Percentiles rank a stretch among this genome's conserved stretches.
Conservation (phyloP, 2,113 vertebrate species). For the Tetrax tetrax region DNA sequence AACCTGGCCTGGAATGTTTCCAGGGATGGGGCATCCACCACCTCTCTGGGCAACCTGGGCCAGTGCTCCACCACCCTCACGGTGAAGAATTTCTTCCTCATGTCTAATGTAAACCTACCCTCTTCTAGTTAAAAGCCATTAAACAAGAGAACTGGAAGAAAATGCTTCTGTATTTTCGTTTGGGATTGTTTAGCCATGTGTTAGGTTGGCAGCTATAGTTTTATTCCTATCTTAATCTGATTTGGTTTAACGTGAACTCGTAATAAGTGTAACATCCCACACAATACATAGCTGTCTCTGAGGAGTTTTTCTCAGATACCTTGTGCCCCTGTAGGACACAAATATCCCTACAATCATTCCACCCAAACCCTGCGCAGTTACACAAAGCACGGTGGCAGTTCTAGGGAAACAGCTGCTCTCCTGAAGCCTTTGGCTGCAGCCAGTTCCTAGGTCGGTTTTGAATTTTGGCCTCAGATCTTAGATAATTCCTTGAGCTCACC, state of each 20-base stretch:
- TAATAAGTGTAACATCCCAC: background rate
- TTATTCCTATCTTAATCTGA: background rate
- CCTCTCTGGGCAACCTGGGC: too few species aligned
- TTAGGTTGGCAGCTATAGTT: background rate
- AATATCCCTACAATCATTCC: background rate
- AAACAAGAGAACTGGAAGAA: background rate
- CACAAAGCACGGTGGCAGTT: background rate
- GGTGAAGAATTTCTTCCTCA: too few species aligned
- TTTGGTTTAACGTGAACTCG: background rate
- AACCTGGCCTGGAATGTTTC: too few species aligned
- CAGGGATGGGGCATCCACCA: too few species aligned
- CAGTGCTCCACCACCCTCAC: too few species aligned
- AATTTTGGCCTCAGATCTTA: background rate
- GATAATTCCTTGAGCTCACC: background rate
- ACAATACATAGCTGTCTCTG: fast-evolving
- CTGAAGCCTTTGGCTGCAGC: background rate
- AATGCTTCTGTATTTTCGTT: background rate
- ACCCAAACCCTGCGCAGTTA: background rate
- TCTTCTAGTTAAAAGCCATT: too few species aligned
- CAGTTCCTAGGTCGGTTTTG: background rate
- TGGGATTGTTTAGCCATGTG: background rate
- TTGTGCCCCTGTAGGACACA: background rate
- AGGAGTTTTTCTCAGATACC: background rate
- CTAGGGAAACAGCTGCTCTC: background rate
- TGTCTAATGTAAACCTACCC: too few species aligned